phyloP scores from a whole-genome alignment of 2,888 invertebrate species.

The Nephrotoma appendiculata region DNA sequence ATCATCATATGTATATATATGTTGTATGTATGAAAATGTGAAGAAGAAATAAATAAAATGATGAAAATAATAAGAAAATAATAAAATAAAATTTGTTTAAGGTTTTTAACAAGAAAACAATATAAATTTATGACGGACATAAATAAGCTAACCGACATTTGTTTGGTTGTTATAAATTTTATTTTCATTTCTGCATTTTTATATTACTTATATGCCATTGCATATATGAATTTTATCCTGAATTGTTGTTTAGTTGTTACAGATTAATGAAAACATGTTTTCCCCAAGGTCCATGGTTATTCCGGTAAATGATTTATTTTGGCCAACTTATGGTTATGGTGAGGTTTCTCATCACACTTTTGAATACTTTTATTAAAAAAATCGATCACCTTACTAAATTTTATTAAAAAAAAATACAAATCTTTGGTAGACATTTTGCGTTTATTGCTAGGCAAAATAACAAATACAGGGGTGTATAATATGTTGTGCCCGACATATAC shows the following conservation, averaged over 20 bases:
- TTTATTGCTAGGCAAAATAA: no score
- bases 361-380: no score
- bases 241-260: neutral
- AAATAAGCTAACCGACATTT: neutral
- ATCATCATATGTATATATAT: no score
- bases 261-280: neutral
- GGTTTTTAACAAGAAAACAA: neutral
- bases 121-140: neutral
- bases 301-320: no score
- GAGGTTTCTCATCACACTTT: no score
- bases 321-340: no score
- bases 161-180: neutral
- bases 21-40: neutral
- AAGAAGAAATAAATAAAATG: neutral
- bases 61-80: neutral
- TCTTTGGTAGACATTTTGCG: no score
- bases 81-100: neutral
- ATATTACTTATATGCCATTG: neutral
- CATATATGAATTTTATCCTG: neutral
- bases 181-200: neutral
- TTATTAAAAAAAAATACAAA: no score
- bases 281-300: neutral
- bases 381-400: no score
- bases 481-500: no score
- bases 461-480: no score